phyloP scores from a whole-genome alignment of 2,113 vertebrate genomes.

The Coptodon rendalli region DNA sequence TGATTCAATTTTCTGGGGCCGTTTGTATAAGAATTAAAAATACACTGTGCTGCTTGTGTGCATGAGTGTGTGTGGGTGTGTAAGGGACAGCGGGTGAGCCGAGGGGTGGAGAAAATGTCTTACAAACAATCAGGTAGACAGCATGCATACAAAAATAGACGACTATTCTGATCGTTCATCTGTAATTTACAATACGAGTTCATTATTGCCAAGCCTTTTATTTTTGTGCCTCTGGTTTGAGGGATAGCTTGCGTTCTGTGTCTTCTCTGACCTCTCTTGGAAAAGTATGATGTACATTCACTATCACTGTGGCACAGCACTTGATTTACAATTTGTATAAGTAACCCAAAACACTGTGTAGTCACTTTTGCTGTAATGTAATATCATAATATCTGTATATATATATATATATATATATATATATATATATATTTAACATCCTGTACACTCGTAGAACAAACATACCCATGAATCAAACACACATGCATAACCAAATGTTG shows the following conservation, averaged over 20 bases:
- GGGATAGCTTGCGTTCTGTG: constrained; percentile 22
- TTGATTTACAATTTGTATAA: constrained; percentile 58
- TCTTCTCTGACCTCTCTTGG: constrained; percentile 14
- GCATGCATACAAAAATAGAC: constrained; percentile 84
- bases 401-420: neutral
- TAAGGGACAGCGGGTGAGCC: neutral
- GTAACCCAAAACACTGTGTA: constrained; percentile 55
- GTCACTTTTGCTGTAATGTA: constrained; percentile 29
- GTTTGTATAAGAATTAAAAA: constrained; percentile 54
- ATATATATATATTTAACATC: neutral
- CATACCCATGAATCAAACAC: constrained; percentile 27
- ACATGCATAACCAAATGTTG: constrained; percentile 59
- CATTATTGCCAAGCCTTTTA: constrained; percentile 68
- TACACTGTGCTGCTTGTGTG: constrained; percentile 29
- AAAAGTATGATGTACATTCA: constrained; percentile 68
- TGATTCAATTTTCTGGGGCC: neutral
- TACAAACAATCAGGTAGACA: constrained; percentile 71
- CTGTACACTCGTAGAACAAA: constrained; percentile 46
- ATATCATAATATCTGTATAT: constrained; percentile 28
- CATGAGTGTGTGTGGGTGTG: neutral
- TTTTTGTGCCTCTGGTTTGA: constrained; percentile 33
- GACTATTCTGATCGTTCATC: constrained; percentile 59
- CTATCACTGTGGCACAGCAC: constrained; percentile 71
- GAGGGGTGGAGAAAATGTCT: constrained; percentile 25
- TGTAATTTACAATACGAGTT: constrained; percentile 57